A percentile compares a stretch with the other conserved stretches of the same genome.
Evolutionary conservation across 2,888 invertebrate species (phyloP).

Genomic region (Deroplatys truncata): DNA sequence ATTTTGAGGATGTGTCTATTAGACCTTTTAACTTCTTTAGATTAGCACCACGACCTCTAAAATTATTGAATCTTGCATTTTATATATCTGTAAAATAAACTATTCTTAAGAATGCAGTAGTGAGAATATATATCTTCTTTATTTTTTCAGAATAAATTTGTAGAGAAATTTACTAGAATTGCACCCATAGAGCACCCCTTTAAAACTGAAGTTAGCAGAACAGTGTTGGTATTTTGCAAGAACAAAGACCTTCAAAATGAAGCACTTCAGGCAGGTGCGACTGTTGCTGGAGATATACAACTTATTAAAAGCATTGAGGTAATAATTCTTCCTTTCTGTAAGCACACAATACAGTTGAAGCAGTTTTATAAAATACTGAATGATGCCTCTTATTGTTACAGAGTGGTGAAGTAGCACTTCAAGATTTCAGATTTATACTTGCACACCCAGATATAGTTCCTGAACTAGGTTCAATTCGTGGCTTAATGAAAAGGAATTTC

Average conservation of each 20-base stretch:
- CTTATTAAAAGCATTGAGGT: constrained; percentile 72
- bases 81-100: too few species aligned
- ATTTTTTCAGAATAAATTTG: constrained; percentile 55
- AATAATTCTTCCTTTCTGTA: not conserved
- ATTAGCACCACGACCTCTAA: too few species aligned
- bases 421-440: constrained; percentile 68
- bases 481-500: constrained; percentile 71
- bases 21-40: too few species aligned
- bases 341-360: not conserved
- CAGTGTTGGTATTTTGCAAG: constrained; percentile 72
- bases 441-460: constrained; percentile 77
- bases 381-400: constrained; percentile 28
- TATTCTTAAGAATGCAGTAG: not conserved
- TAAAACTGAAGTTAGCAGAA: constrained; percentile 62
- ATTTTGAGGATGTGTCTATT: too few species aligned
- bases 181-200: constrained; percentile 66
- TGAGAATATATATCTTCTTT: not conserved
- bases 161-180: constrained; percentile 66
- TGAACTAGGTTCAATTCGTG: constrained; percentile 70
- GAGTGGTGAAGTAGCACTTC: constrained; percentile 38
- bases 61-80: too few species aligned
- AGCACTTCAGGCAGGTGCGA: constrained; percentile 67
- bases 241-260: constrained; percentile 54
- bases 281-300: constrained; percentile 66
- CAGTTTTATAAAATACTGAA: not conserved